Evolutionary conservation across 1,140 invertebrate species (phyloP).

Genomic region (Odontomachus brunneus): DNA sequence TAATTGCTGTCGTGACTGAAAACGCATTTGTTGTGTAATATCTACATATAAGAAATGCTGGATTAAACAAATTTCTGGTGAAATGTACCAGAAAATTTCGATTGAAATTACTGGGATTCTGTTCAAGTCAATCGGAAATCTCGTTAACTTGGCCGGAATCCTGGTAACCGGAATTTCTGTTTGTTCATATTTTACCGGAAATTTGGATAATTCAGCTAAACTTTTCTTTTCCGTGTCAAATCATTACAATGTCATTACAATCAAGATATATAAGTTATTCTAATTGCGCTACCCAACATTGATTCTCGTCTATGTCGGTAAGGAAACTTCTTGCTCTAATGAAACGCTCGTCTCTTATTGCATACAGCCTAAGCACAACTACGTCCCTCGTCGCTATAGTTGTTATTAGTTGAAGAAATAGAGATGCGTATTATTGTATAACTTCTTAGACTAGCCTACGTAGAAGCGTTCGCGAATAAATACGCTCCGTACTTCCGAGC

Average conservation of each 20-base stretch:
- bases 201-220: no score
- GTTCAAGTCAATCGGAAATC: no score
- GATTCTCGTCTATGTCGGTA: constrained; percentile 53
- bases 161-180: no score
- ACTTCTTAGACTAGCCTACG: constrained; percentile 48
- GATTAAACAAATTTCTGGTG: no score
- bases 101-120: no score
- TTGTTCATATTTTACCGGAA: no score
- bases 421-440: constrained; percentile 17
- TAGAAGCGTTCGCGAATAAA: constrained; percentile 42
- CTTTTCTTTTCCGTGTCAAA: neutral
- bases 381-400: constrained; percentile 29
- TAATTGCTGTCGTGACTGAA: no score
- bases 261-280: neutral
- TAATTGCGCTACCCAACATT: constrained; percentile 63
- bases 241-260: constrained; percentile 1
- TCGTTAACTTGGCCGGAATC: no score
- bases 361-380: constrained; percentile 69
- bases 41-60: no score
- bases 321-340: constrained; percentile 54
- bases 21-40: no score
- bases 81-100: no score
- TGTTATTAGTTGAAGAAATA: constrained; percentile 23
- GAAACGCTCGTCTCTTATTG: constrained; percentile 47
- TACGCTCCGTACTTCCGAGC: neutral